A percentile compares a stretch with the other conserved stretches of the same genome.
phyloP scores from a whole-genome alignment of 1,140 invertebrate genomes.

The Drosophila gunungcola region DNA sequence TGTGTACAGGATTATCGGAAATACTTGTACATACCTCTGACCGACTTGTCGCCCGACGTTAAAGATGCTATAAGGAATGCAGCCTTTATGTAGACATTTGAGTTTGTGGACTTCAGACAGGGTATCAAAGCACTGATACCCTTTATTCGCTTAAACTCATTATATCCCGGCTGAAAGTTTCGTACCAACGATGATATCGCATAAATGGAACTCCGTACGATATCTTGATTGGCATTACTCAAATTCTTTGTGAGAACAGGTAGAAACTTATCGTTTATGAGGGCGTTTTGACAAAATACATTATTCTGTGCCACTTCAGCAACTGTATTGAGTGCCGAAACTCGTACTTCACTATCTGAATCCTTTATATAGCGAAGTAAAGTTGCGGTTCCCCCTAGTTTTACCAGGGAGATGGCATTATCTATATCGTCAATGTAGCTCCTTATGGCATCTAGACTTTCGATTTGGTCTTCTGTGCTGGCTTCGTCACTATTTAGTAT shows the following conservation, averaged over 20 bases:
- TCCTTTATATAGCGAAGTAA: constrained; percentile 35
- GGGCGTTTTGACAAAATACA: constrained; percentile 57
- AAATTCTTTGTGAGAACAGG: constrained; percentile 47
- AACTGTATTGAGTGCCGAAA: constrained; percentile 44
- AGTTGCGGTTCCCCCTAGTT: constrained; percentile 41
- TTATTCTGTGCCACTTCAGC: constrained; percentile 70
- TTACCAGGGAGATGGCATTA: constrained; percentile 58
- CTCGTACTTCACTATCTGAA: constrained; percentile 24
- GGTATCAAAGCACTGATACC: constrained; percentile 39
- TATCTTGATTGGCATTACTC: constrained; percentile 38
- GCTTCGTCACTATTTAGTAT: constrained; percentile 30
- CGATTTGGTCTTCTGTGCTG: constrained; percentile 43
- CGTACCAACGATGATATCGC: constrained; percentile 63
- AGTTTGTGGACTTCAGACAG: constrained; percentile 39
- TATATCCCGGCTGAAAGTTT: constrained; percentile 54
- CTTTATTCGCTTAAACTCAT: constrained; percentile 48
- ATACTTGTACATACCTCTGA: constrained; percentile 35
- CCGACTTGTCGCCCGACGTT: constrained; percentile 28
- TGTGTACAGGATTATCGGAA: background rate
- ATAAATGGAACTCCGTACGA: constrained; percentile 56
- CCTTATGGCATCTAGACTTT: constrained; percentile 53
- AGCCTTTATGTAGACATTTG: constrained; percentile 54
- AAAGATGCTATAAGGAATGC: constrained; percentile 65
- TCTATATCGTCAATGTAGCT: constrained; percentile 67
- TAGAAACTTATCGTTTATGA: constrained; percentile 45